Evolutionary conservation across 2,113 vertebrate genomes (phyloP).

Genomic region (Camelus bactrianus): DNA sequence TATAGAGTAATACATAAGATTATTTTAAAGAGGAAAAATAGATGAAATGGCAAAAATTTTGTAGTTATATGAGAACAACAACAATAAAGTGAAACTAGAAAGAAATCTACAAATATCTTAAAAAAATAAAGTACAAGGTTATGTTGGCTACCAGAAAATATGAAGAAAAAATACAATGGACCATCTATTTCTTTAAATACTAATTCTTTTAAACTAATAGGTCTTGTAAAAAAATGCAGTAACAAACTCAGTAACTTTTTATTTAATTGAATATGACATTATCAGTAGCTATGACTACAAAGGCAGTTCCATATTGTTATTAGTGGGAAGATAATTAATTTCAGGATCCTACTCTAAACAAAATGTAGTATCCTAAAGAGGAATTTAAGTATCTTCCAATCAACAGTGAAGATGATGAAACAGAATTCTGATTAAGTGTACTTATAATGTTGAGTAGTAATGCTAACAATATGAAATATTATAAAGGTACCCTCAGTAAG

Average conservation of each 20-base stretch:
- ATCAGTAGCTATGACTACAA: conserved; percentile 34
- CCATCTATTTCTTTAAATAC: not conserved
- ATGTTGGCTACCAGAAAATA: conserved; percentile 14
- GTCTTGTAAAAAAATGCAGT: not conserved
- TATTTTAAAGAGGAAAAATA: not conserved
- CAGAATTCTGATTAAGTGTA: conserved; percentile 31
- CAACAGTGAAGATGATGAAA: conserved; percentile 54
- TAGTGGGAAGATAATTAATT: conserved; percentile 35
- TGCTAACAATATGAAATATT: not conserved
- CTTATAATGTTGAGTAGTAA: not conserved
- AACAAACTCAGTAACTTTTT: conserved; percentile 18
- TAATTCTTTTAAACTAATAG: not conserved
- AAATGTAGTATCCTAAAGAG: not conserved
- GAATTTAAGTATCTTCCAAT: conserved; percentile 32
- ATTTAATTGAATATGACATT: conserved; percentile 22
- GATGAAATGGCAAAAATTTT: not conserved
- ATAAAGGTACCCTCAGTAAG: conserved; percentile 11
- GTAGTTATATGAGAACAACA: not conserved
- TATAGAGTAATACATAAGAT: not conserved
- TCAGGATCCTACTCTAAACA: not conserved
- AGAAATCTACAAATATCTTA: not conserved
- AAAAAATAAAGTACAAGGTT: conserved; percentile 56
- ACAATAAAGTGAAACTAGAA: not conserved
- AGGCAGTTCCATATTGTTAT: not conserved
- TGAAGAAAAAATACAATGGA: conserved; percentile 37